Conservation (phyloP, 2,888 invertebrate genomes). For the Adelphocoris suturalis region DNA sequence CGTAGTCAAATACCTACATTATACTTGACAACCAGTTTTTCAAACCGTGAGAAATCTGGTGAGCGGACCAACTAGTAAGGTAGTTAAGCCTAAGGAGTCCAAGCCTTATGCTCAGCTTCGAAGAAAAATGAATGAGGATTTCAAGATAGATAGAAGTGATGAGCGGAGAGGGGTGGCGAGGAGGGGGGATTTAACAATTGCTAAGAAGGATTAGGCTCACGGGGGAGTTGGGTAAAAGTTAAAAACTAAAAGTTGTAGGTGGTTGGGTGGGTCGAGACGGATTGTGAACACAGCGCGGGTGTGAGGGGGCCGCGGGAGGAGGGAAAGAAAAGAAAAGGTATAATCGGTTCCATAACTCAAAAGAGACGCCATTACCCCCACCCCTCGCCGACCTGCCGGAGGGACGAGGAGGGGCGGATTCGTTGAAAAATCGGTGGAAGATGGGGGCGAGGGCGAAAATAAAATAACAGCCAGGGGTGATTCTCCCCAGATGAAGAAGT, state of each 20-base stretch:
- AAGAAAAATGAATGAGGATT: background rate
- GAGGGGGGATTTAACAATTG: constrained; percentile 41
- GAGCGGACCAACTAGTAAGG: background rate
- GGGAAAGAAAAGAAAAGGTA: constrained; percentile 52
- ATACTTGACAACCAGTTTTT: too few relatives aligned
- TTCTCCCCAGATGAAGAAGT: constrained; percentile 31
- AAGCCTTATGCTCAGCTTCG: too few relatives aligned
- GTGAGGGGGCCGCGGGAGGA: background rate
- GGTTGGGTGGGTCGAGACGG: background rate
- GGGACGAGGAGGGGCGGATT: constrained; percentile 35
- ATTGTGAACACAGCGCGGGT: background rate
- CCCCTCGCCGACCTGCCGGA: background rate
- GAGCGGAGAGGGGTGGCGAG: background rate
- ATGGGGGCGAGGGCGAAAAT: constrained; percentile 48
- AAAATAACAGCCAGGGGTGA: constrained; percentile 31
- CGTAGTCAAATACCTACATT: too few relatives aligned
- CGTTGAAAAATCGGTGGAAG: constrained; percentile 45
- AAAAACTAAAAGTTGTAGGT: constrained; percentile 42
- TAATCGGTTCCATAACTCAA: constrained; percentile 72
- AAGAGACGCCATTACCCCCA: constrained; percentile 72
- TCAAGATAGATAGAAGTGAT: background rate
- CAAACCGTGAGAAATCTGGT: too few relatives aligned
- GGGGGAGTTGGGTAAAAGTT: constrained; percentile 13
- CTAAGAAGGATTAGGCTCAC: constrained; percentile 61
- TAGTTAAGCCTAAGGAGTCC: background rate